Base-by-base conservation (phyloP, 2,888 invertebrate genomes). In the Epinotia ramella region DNA sequence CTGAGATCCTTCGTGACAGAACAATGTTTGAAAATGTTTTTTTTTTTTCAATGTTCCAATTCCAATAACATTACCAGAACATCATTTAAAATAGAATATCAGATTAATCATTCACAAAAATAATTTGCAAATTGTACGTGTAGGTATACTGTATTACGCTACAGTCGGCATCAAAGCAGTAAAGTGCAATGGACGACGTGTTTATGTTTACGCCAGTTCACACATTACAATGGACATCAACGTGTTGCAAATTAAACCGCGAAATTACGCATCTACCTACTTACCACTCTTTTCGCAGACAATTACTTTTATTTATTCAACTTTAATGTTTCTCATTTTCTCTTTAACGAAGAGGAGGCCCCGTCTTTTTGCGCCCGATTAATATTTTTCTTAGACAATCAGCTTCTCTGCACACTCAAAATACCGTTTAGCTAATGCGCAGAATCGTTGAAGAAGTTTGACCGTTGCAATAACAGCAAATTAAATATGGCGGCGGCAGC, bases 351-450 rank as follows among this genome's bases (percentile, higher is more conserved):
- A 12, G 59, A 60, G 59, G 46, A 20, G 20, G 20, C 20, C 20
- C 20, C 65, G 57, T 33, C 59, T 59, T 66, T 65, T 53, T 64
- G 56, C 16, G 53, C 53, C 11, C 59, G 65, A 65, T 66, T 66
- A 66, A 73, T 59, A 59, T 59, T 66, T 65, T 73, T 46, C 64
- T 57, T 62, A 73, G 65, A 73, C 60, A 73, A 66, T 49, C 49
- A 66, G 65, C 64, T 49, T 28, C 59, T 59, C 59, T 13, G n/a
- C 46, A 73, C 66, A 57, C 44, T 66, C 18, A 57, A 56, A 57
- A 65, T 49, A 49, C 44, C 65, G 24, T 28, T 28, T 28, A 28
- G 28, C n/a, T n/a, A 5, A 28, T 20, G 20, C 20, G 20, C 20
- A 28, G 28, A 0, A 28, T 28, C 28, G 28, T 6, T 28, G 5